These are phyloP conservation scores for Vanessa cardui DNA, from an alignment of 2,888 invertebrate species.

Conservation along the genomic window DNA sequence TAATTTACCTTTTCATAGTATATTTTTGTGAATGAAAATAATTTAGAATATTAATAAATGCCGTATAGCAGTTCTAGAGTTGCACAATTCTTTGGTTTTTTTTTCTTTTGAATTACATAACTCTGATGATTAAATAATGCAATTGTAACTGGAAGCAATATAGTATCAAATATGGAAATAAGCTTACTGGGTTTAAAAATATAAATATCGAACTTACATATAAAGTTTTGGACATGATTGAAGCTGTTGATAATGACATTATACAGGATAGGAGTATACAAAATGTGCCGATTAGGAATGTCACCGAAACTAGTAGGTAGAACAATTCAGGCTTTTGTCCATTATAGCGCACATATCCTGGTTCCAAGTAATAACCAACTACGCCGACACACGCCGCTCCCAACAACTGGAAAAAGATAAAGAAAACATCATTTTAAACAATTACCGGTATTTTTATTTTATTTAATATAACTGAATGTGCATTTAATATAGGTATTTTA, in stretches of 20 bases:
- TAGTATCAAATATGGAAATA: too few relatives aligned
- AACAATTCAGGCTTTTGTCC: slow-evolving; percentile 84
- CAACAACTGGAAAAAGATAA: slow-evolving; percentile 82
- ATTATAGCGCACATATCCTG: slow-evolving; percentile 55
- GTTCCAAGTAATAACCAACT: slow-evolving; percentile 82
- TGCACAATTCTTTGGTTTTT: too few relatives aligned
- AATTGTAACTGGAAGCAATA: too few relatives aligned
- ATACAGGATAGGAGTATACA: slow-evolving; percentile 88
- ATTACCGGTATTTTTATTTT: too few relatives aligned
- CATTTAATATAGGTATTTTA: too few relatives aligned
- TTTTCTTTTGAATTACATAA: too few relatives aligned
- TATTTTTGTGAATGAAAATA: too few relatives aligned
- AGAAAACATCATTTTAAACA: neutral
- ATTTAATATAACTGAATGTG: too few relatives aligned
- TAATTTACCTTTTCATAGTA: too few relatives aligned
- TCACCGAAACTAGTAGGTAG: slow-evolving; percentile 87
- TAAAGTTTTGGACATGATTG: slow-evolving; percentile 91
- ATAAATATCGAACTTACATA: slow-evolving; percentile 83
- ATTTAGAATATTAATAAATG: too few relatives aligned
- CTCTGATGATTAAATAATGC: too few relatives aligned
- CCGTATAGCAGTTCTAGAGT: too few relatives aligned
- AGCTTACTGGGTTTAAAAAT: neutral
- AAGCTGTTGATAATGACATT: slow-evolving; percentile 91
- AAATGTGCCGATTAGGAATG: slow-evolving; percentile 91
- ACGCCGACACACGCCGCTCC: slow-evolving; percentile 89